These are phyloP conservation scores for Oreotrochilus melanogaster DNA, from an alignment of 2,113 vertebrate species.

Conservation along the genomic window DNA sequence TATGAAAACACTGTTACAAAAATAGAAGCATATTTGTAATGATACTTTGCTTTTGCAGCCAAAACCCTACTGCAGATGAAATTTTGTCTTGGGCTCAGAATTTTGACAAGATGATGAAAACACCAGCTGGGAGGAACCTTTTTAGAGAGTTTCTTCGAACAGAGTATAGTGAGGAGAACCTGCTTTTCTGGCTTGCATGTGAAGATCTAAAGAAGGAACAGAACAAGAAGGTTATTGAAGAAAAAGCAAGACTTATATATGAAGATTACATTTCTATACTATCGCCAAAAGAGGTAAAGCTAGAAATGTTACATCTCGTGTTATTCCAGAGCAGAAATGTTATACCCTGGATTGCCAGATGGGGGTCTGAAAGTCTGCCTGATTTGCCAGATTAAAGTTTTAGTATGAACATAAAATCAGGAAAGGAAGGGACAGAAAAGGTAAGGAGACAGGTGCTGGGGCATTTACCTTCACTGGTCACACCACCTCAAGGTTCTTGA, in stretches of 20 bases:
- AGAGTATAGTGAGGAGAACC: conserved; percentile 98
- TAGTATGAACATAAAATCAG: not conserved
- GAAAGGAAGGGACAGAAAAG: not conserved
- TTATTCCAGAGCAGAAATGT: not conserved
- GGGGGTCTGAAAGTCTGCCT: not conserved
- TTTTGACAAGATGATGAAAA: conserved; percentile 98
- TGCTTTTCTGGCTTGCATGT: conserved; percentile 98
- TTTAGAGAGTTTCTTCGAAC: conserved; percentile 96
- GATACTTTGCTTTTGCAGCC: conserved; percentile 67
- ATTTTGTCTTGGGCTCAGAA: conserved; percentile 95
- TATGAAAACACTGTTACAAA: conserved; percentile 48
- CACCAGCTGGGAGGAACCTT: conserved; percentile 89
- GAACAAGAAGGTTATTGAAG: conserved; percentile 86
- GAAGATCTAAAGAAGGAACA: conserved; percentile 95
- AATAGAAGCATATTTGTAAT: conserved; percentile 49
- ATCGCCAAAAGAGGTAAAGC: conserved; percentile 95
- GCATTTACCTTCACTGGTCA: not conserved
- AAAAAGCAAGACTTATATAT: conserved; percentile 95
- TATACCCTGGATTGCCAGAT: not conserved
- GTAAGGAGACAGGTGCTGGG: not conserved
- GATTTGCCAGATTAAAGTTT: not conserved
- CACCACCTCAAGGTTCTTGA: not conserved
- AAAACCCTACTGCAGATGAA: conserved; percentile 90
- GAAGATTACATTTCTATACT: conserved; percentile 99
- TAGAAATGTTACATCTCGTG: not conserved